phyloP scores from a whole-genome alignment of 2,888 invertebrate genomes.

The Drosophila koepferae region DNA sequence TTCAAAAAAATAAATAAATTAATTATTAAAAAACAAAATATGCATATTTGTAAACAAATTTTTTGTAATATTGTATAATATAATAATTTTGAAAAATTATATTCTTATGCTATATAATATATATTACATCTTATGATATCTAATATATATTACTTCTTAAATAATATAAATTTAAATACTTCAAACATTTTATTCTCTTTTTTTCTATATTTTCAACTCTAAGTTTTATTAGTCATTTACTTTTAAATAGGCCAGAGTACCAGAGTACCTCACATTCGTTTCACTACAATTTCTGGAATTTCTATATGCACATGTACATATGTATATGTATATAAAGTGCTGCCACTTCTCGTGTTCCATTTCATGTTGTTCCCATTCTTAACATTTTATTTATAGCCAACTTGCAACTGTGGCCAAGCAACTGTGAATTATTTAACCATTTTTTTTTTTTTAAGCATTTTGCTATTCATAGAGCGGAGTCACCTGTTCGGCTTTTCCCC shows the following conservation, averaged over 20 bases:
- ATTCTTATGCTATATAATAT: too few species aligned
- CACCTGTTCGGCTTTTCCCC: slow-evolving; percentile 14
- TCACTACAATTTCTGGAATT: slow-evolving; percentile 1
- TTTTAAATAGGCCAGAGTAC: not conserved
- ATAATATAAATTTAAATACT: too few species aligned
- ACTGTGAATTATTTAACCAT: slow-evolving; percentile 42
- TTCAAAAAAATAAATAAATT: too few species aligned
- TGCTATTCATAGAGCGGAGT: slow-evolving; percentile 24
- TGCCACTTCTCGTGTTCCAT: slow-evolving; percentile 8
- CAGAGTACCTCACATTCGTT: too few species aligned
- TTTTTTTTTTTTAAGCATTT: slow-evolving; percentile 14
- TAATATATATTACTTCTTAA: too few species aligned
- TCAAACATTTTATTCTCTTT: too few species aligned
- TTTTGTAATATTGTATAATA: too few species aligned
- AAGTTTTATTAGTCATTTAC: not conserved
- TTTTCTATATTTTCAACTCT: not conserved
- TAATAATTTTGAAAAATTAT: too few species aligned
- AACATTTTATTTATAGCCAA: slow-evolving; percentile 8
- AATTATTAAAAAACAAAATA: too few species aligned
- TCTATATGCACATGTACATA: not conserved
- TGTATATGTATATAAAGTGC: not conserved
- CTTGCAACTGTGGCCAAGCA: slow-evolving; percentile 27
- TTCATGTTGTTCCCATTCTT: slow-evolving; percentile 8
- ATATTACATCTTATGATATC: too few species aligned
- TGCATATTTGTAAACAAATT: too few species aligned